Evolutionary conservation across 2,797 vertebrate species (phyloP), one percentile per base, ranked within the genome.

Genomic region (Microctenopoma stevenorrisi): DNA sequence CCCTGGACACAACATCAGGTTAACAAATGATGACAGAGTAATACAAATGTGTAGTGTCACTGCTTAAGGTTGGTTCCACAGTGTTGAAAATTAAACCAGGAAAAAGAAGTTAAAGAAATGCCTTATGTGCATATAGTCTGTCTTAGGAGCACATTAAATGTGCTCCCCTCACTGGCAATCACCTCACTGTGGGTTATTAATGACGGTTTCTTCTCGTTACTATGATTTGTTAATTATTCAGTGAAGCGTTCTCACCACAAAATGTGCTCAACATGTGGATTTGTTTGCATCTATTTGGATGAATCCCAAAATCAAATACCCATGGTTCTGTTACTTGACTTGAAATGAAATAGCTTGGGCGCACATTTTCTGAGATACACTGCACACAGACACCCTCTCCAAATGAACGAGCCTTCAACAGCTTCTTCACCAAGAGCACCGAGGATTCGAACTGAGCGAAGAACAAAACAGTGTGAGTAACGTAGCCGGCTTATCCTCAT

Each of bases 341-440:
- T 10, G 10, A 59, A 74, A 63, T 18, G 73, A 68, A 86, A 69
- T 69, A 61, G 73, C 65, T 5, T 7, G 28, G 50, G 44, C 38
- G 74, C 74, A 71, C 58, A 71, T 74, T 42, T 12, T 40, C n/a
- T 61, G 5, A n/a, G 25, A 50, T 51, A 53, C 38, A 61, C 40
- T 42, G 40, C 14, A 42, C 13, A 42, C 7, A 46, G 44, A 57
- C 1, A 12, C n/a, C 22, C 22, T 22, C 22, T 40, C 67, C 59
- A 82, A 85, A 66, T 16, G 11, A 85, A 77, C 56, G 50, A 86
- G 65, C 25, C 47, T n/a, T 30, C 37, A 52, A 47, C 64, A 64
- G 68, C 64, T 53, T 71, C 62, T 65, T 67, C 46, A 22, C 42
- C 3, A 13, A 8, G 11, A 67, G 38, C 5, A 8, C 0, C 1